Conservation (phyloP, 2,888 invertebrate species). For the Ochropleura plecta region DNA sequence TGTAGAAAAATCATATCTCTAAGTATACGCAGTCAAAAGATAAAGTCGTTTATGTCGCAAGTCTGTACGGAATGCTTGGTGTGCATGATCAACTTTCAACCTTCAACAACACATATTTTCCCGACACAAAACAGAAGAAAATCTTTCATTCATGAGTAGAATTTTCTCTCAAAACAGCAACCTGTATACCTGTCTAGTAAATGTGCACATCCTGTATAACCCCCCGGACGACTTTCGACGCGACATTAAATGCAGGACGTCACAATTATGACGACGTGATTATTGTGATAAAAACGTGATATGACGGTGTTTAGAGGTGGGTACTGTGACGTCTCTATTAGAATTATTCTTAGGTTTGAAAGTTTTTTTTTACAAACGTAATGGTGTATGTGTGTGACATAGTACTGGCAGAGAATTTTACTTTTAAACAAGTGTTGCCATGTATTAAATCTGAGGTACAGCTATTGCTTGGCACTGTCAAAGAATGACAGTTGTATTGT, state of each 20-base stretch:
- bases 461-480: background rate
- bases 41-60: no score
- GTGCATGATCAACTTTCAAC: no score
- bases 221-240: conserved; percentile 68
- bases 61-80: no score
- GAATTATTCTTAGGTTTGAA: no score
- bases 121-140: conserved; percentile 18
- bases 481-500: background rate
- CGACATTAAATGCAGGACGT: conserved; percentile 60
- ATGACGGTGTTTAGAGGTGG: conserved; percentile 6
- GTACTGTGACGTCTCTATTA: background rate
- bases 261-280: conserved; percentile 32
- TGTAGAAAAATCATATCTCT: no score
- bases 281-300: conserved; percentile 50
- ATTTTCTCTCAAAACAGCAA: conserved; percentile 59
- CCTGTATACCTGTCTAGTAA: conserved; percentile 32
- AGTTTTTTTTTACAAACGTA: no score
- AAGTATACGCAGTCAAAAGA: no score
- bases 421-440: background rate
- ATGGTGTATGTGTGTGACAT: background rate
- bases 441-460: background rate
- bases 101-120: background rate
- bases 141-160: conserved; percentile 46
- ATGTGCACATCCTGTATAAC: conserved; percentile 69
- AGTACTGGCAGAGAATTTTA: background rate